These are phyloP conservation scores for Silurus aristotelis DNA, from an alignment of 2,797 vertebrate genomes.

Conservation along the genomic window DNA sequence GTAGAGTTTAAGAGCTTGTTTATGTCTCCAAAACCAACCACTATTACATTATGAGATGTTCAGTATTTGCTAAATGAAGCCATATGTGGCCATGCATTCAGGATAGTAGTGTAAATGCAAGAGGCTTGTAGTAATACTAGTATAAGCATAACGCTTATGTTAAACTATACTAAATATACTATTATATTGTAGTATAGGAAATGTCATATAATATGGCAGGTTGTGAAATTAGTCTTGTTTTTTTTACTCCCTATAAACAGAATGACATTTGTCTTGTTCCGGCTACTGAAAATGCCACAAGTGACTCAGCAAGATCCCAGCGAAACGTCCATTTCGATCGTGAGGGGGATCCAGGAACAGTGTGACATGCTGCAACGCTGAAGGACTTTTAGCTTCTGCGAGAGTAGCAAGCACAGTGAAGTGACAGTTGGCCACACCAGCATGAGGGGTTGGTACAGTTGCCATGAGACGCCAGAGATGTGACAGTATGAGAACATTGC, in stretches of 20 bases:
- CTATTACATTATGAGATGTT: background rate
- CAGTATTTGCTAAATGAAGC: constrained; percentile 27
- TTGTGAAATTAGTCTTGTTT: background rate
- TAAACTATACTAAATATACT: background rate
- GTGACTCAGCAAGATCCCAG: constrained; percentile 21
- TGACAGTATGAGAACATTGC: constrained; percentile 54
- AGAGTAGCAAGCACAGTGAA: constrained; percentile 33
- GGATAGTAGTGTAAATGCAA: background rate
- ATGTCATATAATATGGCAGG: background rate
- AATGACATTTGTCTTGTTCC: background rate
- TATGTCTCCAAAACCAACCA: background rate
- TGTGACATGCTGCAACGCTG: constrained; percentile 26
- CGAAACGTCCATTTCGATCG: constrained; percentile 3
- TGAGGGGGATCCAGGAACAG: background rate
- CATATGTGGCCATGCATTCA: background rate
- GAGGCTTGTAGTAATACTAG: background rate
- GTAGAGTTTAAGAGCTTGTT: background rate
- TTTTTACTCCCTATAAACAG: background rate
- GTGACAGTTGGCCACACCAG: constrained; percentile 54
- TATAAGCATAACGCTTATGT: background rate
- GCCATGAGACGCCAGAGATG: constrained; percentile 45
- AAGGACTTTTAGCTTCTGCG: constrained; percentile 28
- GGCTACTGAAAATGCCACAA: constrained; percentile 1
- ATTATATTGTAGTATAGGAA: too few relatives aligned
- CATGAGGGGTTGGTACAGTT: constrained; percentile 54